These are phyloP conservation scores for Petrophora chlorosata DNA, from an alignment of 2,888 invertebrate genomes.

Conservation along the genomic window DNA sequence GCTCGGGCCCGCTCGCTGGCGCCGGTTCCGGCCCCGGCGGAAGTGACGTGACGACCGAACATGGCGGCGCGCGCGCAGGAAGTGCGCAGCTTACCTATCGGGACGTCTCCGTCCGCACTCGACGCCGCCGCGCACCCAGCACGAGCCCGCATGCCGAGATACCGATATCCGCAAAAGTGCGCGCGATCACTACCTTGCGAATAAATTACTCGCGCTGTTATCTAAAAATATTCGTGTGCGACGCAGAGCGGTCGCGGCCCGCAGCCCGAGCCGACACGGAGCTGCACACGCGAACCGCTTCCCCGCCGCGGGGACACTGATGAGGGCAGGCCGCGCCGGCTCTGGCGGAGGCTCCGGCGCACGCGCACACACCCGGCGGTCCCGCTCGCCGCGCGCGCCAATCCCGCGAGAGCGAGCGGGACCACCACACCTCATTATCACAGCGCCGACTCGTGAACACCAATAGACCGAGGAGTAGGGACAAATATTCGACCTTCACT, in stretches of 20 bases:
- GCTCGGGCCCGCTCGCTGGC: constrained; percentile 58
- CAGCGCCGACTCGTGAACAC: constrained; percentile 81
- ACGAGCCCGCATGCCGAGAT: constrained; percentile 70
- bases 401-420: constrained; percentile 62
- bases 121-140: constrained; percentile 54
- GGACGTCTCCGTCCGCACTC: constrained; percentile 71
- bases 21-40: constrained; percentile 74
- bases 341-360: constrained; percentile 78
- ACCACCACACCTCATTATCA: constrained; percentile 75
- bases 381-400: constrained; percentile 56
- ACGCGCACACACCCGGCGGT: constrained; percentile 72
- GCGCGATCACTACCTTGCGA: constrained; percentile 79
- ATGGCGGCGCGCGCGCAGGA: constrained; percentile 83
- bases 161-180: constrained; percentile 76
- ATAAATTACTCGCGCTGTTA: constrained; percentile 82
- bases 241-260: constrained; percentile 63
- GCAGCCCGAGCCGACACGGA: constrained; percentile 64
- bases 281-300: constrained; percentile 79
- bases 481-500: constrained; percentile 84
- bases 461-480: constrained; percentile 83
- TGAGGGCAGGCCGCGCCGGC: constrained; percentile 80
- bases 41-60: constrained; percentile 80
- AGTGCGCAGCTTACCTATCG: constrained; percentile 83
- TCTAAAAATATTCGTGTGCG: constrained; percentile 82
- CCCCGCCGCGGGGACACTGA: constrained; percentile 83